Base-by-base conservation (phyloP, 2,888 invertebrate species). In the Idaea dimidiata region DNA sequence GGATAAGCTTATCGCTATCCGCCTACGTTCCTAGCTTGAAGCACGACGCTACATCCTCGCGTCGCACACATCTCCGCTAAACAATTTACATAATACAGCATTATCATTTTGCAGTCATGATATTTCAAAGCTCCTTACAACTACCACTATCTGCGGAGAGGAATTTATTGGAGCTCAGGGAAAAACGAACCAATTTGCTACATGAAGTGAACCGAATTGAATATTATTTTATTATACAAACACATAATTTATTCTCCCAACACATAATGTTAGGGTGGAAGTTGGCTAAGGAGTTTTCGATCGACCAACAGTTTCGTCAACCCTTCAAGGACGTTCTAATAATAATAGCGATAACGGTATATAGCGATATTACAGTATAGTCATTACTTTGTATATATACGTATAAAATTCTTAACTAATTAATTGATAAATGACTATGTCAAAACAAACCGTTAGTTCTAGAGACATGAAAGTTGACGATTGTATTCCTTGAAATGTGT, bases 31-130 rank as follows among this genome's bases (percentile, higher is more conserved):
- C 14, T 43, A 10, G 43, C 54, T 17, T n/a, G 16, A 10, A 16
- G 54, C 54, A 16, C 0, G 54, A 5, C 64, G 43, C 58, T 54
- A 54, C 33, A 55, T n/a, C 16, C 62, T 18, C 56, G 18, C 57
- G 18, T 14, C 61, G 17, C 54, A 61, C 61, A 57, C 32, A 59
- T 32, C 24, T 59, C 61, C 63, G 43, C 62, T 81, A 80, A 84
- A 82, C 83, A 83, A 88, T 88, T 87, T 88, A 77, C 87, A 88
- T 89, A 89, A 84, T 83, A 84, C 75, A 75, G 75, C 81, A 84
- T 86, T 84, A 87, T 85, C 79, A 82, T 78, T 75, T 74, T 70
- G 73, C 73, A 64, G 76, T 76, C 72, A 80, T 77, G 79, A 81
- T 82, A 84, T 84, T 83, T 79, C 74, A 61, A 70, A 75, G 77